A percentile compares a stretch with the other conserved stretches of the same genome.
These are phyloP conservation scores for Corythaixoides concolor DNA, from an alignment of 2,113 vertebrate genomes.

Conservation along the genomic window DNA sequence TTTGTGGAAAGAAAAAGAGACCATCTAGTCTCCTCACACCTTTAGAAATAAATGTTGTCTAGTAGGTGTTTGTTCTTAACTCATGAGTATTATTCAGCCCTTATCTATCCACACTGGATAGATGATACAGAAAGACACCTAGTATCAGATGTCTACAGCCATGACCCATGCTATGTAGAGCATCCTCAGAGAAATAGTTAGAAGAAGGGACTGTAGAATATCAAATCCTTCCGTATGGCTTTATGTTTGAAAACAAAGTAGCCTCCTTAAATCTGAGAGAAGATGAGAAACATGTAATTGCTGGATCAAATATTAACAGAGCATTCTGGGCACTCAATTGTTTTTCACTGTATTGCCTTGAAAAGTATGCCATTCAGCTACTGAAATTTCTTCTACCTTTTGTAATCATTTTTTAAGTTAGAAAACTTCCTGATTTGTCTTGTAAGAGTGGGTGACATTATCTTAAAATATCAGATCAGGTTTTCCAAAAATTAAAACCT, in stretches of 20 bases:
- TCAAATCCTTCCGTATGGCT: not conserved
- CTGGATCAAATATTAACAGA: not conserved
- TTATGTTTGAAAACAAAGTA: not conserved
- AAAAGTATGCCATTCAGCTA: not conserved
- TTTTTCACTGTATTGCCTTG: not conserved
- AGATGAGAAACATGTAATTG: not conserved
- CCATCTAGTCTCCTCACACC: not conserved
- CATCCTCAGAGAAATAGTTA: not conserved
- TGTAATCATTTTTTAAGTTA: not conserved
- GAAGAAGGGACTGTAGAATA: not conserved
- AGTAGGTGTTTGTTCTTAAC: not conserved
- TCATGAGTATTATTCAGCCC: not conserved
- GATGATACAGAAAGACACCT: fast-evolving
- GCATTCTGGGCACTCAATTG: not conserved
- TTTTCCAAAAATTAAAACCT: not conserved
- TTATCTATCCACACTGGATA: not conserved
- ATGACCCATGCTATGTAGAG: not conserved
- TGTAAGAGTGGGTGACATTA: not conserved
- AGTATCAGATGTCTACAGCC: not conserved
- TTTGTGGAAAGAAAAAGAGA: not conserved
- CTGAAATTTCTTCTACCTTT: not conserved
- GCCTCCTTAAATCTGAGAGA: not conserved
- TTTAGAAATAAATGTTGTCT: not conserved
- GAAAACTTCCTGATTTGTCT: not conserved
- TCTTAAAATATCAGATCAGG: not conserved